Percentiles rank a stretch among this genome's conserved stretches.
Evolutionary conservation across 2,888 invertebrate genomes (phyloP).

Genomic region (Idaea aversata): DNA sequence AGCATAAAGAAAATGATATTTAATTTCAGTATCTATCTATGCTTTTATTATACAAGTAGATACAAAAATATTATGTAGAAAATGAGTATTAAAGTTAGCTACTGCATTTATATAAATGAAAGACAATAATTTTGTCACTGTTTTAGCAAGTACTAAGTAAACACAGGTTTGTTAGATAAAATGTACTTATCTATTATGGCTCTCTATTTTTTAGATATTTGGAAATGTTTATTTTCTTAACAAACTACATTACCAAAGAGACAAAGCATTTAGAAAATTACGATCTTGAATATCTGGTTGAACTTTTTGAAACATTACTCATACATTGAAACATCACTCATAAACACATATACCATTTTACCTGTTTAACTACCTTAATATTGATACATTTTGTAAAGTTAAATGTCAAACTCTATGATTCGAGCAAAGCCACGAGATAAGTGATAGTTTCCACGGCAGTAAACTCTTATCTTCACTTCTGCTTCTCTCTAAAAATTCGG

Average conservation of each 20-base stretch:
- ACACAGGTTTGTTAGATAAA: slow-evolving; percentile 26
- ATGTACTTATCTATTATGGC: slow-evolving; percentile 19
- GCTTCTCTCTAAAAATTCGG: slow-evolving; percentile 55
- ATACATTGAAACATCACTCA: slow-evolving; percentile 42
- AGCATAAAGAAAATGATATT: slow-evolving; percentile 64
- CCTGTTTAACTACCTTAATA: slow-evolving; percentile 16
- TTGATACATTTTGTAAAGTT: slow-evolving; percentile 15
- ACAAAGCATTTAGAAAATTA: slow-evolving; percentile 14
- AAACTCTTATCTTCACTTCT: slow-evolving; percentile 57
- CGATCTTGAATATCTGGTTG: slow-evolving; percentile 27
- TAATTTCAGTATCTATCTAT: slow-evolving; percentile 59
- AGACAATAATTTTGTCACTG: slow-evolving; percentile 36
- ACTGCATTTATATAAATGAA: slow-evolving; percentile 48
- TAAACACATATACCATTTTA: slow-evolving; percentile 40
- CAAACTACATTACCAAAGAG: slow-evolving; percentile 1
- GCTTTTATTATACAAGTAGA: slow-evolving; percentile 71
- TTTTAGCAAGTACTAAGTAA: slow-evolving; percentile 22
- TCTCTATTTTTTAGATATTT: slow-evolving; percentile 22
- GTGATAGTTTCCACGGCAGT: slow-evolving; percentile 57
- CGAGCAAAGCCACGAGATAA: slow-evolving; percentile 22
- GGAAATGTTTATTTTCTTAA: slow-evolving; percentile 14
- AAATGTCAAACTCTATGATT: slow-evolving; percentile 23
- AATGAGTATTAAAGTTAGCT: slow-evolving; percentile 55
- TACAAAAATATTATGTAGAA: slow-evolving; percentile 59
- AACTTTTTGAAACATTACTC: slow-evolving; percentile 37